Percentiles rank a stretch among this genome's conserved stretches.
Conservation (phyloP, 2,797 vertebrate genomes). For the Dromococcyx pavoninus region DNA sequence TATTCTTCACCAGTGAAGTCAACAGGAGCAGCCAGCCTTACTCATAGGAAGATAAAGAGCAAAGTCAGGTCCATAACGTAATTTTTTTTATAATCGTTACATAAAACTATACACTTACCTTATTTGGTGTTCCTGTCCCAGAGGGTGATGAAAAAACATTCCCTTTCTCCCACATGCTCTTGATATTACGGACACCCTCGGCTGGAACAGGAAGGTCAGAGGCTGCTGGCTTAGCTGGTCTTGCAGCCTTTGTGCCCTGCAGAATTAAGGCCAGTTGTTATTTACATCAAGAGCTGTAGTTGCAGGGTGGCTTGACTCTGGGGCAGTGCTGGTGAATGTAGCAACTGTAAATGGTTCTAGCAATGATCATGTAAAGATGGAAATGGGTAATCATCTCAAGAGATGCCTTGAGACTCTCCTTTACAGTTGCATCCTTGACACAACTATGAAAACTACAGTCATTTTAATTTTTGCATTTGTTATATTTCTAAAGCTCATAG, state of each 20-base stretch:
- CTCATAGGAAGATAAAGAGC: background rate
- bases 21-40: background rate
- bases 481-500: background rate
- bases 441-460: background rate
- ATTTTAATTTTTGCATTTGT: background rate
- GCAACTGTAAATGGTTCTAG: background rate
- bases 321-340: background rate
- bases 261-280: background rate
- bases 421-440: background rate
- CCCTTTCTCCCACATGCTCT: constrained; percentile 99
- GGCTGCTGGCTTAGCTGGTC: constrained; percentile 82
- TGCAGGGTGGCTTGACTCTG: background rate
- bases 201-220: constrained; percentile 88
- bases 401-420: background rate
- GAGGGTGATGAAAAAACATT: constrained; percentile 87
- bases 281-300: background rate
- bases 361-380: background rate
- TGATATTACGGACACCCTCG: constrained; percentile 91
- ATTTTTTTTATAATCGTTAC: background rate
- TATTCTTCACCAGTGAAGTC: background rate
- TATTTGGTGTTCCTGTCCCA: constrained; percentile 85
- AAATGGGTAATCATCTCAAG: background rate
- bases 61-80: background rate
- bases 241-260: constrained; percentile 87
- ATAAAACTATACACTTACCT: constrained; percentile 75